These are phyloP conservation scores for Mobula hypostoma DNA, from an alignment of 2,113 vertebrate species.

Conservation along the genomic window DNA sequence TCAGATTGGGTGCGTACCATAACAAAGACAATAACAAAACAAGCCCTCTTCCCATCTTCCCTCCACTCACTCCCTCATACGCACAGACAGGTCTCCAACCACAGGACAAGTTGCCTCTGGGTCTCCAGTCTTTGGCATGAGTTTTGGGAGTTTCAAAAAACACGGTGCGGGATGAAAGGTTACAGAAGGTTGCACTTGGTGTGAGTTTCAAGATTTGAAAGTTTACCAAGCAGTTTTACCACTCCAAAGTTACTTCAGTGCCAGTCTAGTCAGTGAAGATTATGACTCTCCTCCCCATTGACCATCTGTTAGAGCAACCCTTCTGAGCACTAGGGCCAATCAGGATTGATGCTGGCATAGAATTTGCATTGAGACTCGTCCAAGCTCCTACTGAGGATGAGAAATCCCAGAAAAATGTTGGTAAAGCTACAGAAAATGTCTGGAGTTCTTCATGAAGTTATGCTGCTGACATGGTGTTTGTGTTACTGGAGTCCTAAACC, in stretches of 20 bases:
- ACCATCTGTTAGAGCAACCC: background rate
- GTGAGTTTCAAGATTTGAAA: background rate
- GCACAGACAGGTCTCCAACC: too few relatives aligned
- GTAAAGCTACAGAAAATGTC: background rate
- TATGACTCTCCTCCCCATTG: background rate
- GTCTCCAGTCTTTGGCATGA: too few relatives aligned
- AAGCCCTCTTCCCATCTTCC: too few relatives aligned
- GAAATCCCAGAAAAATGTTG: background rate
- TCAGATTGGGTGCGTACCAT: too few relatives aligned
- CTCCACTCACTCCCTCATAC: too few relatives aligned
- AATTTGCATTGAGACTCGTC: background rate
- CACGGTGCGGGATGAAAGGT: too few relatives aligned
- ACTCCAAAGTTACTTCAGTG: too few relatives aligned
- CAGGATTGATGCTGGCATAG: background rate
- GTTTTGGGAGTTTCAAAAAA: too few relatives aligned
- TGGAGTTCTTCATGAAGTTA: background rate
- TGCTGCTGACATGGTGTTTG: background rate
- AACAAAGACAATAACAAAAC: too few relatives aligned
- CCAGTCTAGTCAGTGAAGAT: background rate
- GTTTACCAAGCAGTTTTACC: background rate
- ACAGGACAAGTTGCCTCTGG: too few relatives aligned
- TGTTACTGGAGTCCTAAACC: too few relatives aligned
- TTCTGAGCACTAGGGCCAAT: background rate
- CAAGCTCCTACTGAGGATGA: background rate
- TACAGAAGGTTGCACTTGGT: too few relatives aligned